These are phyloP conservation scores for Xanthia icteritia DNA, from an alignment of 2,888 invertebrate species.

Conservation along the genomic window DNA sequence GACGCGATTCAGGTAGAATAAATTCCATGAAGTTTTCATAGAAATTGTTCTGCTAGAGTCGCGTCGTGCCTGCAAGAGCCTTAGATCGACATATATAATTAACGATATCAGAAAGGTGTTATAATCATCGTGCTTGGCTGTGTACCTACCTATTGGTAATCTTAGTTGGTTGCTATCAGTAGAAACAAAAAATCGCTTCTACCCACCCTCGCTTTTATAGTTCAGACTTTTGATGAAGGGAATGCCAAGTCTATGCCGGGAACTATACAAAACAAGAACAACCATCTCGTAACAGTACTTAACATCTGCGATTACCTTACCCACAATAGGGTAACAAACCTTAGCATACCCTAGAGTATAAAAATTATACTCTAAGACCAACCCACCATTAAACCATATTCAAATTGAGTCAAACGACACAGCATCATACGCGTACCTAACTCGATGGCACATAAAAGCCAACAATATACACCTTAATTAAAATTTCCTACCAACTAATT, in stretches of 20 bases:
- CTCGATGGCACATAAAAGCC: constrained; percentile 63
- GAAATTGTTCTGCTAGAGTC: too few relatives aligned
- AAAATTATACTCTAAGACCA: constrained; percentile 19
- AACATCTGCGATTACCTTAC: background rate
- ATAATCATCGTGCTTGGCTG: background rate
- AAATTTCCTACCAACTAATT: constrained; percentile 80
- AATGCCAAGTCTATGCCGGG: background rate
- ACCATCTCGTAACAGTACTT: background rate
- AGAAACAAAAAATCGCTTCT: background rate
- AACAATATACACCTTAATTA: constrained; percentile 73
- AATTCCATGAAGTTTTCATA: too few relatives aligned
- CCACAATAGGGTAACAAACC: background rate
- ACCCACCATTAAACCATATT: constrained; percentile 29
- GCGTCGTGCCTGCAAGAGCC: too few relatives aligned
- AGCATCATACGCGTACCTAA: constrained; percentile 49
- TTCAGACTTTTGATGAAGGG: background rate
- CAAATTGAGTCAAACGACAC: constrained; percentile 30
- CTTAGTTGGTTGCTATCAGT: background rate
- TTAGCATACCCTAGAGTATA: constrained; percentile 6
- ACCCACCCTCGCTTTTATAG: background rate
- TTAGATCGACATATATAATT: background rate
- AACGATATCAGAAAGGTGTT: background rate
- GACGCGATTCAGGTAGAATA: too few relatives aligned
- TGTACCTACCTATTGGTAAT: background rate
- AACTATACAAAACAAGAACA: constrained; percentile 9